Base-by-base conservation (phyloP, 2,113 vertebrate genomes). In the Misgurnus mizolepis region DNA sequence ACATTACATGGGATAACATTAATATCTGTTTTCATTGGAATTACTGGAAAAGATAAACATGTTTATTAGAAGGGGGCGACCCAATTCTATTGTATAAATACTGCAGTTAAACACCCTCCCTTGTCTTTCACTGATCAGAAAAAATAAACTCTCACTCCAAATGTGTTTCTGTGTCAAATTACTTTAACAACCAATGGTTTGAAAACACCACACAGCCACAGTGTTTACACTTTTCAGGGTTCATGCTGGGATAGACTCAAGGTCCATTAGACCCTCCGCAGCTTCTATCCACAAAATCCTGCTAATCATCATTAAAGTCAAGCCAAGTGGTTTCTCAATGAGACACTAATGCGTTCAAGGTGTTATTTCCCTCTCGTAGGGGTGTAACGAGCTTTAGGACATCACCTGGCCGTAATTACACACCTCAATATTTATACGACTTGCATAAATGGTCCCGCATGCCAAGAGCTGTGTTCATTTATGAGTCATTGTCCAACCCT, bases 381-480 rank as follows among this genome's bases (percentile, higher is more conserved):
- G 58, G 58, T 64, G 43, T 64, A 9, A 62, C 12, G 40, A 75
- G 41, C 58, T 49, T 45, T 43, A 49, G 72, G 72, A 39, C 40
- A 40, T 15, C 72, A 75, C 12, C 43, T 75, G 58, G 72, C 4
- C 8, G 0, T 34, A 34, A 49, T 75, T 62, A 62, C 49, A 62
- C 72, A 34, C 47, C 43, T 22, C 41, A 49, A 64, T 34, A 75
- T 74, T 58, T 61, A 45, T 43, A 61, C 12, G 2, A 12, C 45
- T 74, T 49, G 43, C 47, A 74, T 47, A 34, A 61, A 47, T 41
- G 72, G 40, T 41, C 41, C 40, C 72, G 34, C 58, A 62, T 62
- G 49, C 72, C 72, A 10, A 62, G 72, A 22, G 58, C 58, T 34
- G 71, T 74, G 71, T 74, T 56, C 71, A 74, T 75, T 64, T 49